phyloP scores from a whole-genome alignment of 2,888 invertebrate genomes.

The Dascillus cervinus region DNA sequence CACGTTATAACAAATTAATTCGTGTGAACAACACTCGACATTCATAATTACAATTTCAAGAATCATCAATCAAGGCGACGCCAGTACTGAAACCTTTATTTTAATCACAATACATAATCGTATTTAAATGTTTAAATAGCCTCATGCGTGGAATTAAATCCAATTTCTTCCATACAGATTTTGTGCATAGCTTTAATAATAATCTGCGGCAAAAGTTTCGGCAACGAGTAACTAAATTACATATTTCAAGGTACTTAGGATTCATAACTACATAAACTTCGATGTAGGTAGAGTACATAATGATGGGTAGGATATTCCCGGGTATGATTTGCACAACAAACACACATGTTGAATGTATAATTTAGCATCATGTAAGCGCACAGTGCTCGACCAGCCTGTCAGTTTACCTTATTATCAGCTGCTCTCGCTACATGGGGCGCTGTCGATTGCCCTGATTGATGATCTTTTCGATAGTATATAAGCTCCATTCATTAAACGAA shows the following conservation, averaged over 20 bases:
- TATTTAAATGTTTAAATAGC: too few relatives aligned
- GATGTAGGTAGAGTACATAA: constrained; percentile 31
- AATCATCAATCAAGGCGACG: constrained; percentile 6
- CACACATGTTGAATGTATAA: constrained; percentile 31
- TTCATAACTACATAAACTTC: too few relatives aligned
- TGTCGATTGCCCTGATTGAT: constrained; percentile 28
- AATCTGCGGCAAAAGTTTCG: too few relatives aligned
- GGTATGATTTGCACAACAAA: constrained; percentile 31
- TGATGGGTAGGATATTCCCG: constrained; percentile 23
- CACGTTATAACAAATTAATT: constrained; percentile 9
- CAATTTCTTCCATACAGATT: too few relatives aligned
- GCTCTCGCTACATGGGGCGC: constrained; percentile 20
- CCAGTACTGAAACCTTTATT: too few relatives aligned
- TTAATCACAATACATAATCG: too few relatives aligned
- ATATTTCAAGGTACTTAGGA: too few relatives aligned
- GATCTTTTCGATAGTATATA: constrained; percentile 19
- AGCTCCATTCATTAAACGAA: constrained; percentile 23
- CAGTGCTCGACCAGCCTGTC: constrained; percentile 19
- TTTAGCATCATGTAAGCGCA: constrained; percentile 20
- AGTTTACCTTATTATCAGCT: constrained; percentile 21
- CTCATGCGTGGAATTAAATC: too few relatives aligned
- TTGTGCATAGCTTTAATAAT: too few relatives aligned
- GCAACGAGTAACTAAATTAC: too few relatives aligned
- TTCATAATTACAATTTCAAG: constrained; percentile 8
- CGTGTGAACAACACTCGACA: constrained; percentile 5